Percentiles rank a stretch among this genome's conserved stretches.
phyloP scores from a whole-genome alignment of 64 coral and sea anemone genomes.

The Montipora efflorescens region DNA sequence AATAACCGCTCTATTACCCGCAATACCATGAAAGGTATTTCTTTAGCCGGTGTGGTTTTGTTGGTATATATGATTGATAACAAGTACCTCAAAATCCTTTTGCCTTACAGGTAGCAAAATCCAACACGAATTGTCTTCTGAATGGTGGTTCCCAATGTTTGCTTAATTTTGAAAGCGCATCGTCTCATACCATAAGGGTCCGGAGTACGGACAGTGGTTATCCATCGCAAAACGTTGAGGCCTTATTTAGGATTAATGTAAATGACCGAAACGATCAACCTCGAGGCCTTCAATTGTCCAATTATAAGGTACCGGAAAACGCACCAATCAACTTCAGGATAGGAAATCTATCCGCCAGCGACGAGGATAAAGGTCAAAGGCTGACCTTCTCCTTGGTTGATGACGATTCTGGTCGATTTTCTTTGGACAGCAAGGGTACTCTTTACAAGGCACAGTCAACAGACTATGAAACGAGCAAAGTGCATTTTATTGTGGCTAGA shows the following conservation, averaged over 20 bases:
- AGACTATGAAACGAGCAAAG: constrained; percentile 79
- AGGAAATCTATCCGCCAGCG: constrained; percentile 62
- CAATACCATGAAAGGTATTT: too few species aligned
- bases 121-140: constrained; percentile 72
- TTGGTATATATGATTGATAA: too few species aligned
- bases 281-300: constrained; percentile 63
- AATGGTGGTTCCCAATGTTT: constrained; percentile 70
- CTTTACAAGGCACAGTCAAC: constrained; percentile 67
- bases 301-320: constrained; percentile 71
- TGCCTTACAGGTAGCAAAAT: constrained; percentile 71
- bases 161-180: constrained; percentile 81
- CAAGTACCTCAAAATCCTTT: neutral
- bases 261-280: constrained; percentile 79
- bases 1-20: too few species aligned
- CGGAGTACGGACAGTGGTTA: constrained; percentile 77
- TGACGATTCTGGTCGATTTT: constrained; percentile 73
- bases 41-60: too few species aligned
- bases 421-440: constrained; percentile 56
- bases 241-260: constrained; percentile 47
- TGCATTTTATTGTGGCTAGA: constrained; percentile 62
- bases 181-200: constrained; percentile 61
- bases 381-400: constrained; percentile 73
- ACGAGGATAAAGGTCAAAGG: constrained; percentile 75
- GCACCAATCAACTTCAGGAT: constrained; percentile 52
- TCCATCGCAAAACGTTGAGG: constrained; percentile 49